These are phyloP conservation scores for Thecocarcelia acutangulata DNA, from an alignment of 2,888 invertebrate genomes.

Conservation along the genomic window DNA sequence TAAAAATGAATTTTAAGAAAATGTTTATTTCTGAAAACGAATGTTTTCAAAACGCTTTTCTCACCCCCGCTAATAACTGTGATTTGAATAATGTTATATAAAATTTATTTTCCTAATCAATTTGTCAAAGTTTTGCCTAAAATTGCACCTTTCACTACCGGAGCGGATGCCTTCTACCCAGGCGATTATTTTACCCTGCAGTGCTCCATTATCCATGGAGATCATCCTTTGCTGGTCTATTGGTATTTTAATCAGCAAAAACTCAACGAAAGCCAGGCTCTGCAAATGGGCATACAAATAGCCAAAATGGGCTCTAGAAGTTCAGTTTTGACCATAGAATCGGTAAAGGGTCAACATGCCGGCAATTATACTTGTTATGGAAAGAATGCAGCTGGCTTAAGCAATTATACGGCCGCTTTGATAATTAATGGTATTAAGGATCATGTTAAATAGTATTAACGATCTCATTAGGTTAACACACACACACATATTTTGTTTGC, in stretches of 20 bases:
- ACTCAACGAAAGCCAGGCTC: conserved; percentile 83
- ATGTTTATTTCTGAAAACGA: too few relatives aligned
- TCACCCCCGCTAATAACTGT: too few relatives aligned
- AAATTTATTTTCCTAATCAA: neutral
- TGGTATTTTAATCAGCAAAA: conserved; percentile 86
- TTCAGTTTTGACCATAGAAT: conserved; percentile 84
- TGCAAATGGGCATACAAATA: conserved; percentile 80
- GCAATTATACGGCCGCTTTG: conserved; percentile 85
- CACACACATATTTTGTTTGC: neutral
- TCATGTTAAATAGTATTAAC: neutral
- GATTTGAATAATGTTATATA: too few relatives aligned
- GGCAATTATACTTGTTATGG: conserved; percentile 87
- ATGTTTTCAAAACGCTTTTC: too few relatives aligned
- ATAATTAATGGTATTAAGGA: conserved; percentile 85
- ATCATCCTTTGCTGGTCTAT: conserved; percentile 88
- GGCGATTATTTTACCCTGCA: conserved; percentile 85
- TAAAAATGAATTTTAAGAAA: too few relatives aligned
- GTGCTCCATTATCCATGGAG: conserved; percentile 88
- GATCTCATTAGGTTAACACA: neutral
- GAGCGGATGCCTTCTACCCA: conserved; percentile 86
- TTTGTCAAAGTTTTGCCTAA: conserved; percentile 85
- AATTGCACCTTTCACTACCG: conserved; percentile 89
- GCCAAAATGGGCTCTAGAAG: conserved; percentile 82
- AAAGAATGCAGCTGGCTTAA: conserved; percentile 85
- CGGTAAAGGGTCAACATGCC: conserved; percentile 84